Evolutionary conservation across 2,797 vertebrate species (phyloP).

Genomic region (Mus caroli): DNA sequence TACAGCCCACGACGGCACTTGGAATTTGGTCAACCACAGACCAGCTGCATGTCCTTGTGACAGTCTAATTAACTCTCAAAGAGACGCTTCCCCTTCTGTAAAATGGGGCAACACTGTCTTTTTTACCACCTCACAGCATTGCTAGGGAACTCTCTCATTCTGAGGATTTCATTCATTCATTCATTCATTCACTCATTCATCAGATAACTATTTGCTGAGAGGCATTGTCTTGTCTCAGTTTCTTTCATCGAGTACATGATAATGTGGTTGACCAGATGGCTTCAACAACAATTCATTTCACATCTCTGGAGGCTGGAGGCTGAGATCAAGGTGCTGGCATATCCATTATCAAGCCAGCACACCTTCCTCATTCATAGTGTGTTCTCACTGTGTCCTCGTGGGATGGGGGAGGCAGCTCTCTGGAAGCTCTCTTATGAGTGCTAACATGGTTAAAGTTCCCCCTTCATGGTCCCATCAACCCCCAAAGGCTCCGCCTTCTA

Average conservation of each 20-base stretch:
- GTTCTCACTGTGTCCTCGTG: not conserved
- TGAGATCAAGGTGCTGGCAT: no score
- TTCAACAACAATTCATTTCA: not conserved
- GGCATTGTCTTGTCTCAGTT: not conserved
- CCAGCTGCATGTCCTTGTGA: not conserved
- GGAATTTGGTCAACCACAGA: not conserved
- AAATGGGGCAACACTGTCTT: fast-evolving
- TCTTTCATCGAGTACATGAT: not conserved
- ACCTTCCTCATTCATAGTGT: fast-evolving
- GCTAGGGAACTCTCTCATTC: no score
- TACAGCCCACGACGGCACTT: not conserved
- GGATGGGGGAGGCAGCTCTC: not conserved
- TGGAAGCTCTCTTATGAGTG: no score
- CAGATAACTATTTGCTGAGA: not conserved
- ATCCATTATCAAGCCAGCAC: not conserved
- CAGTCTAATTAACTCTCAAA: fast-evolving
- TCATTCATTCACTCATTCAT: not conserved
- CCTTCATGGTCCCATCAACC: not conserved
- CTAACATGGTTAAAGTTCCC: no score
- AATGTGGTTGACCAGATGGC: not conserved
- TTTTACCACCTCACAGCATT: fast-evolving
- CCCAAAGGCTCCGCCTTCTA: not conserved
- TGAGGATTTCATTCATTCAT: not conserved
- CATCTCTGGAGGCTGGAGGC: not conserved
- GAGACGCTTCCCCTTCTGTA: not conserved